Evolutionary conservation across 2,113 vertebrate genomes (phyloP).

Genomic region (Cyphomyrus discorhynchus): DNA sequence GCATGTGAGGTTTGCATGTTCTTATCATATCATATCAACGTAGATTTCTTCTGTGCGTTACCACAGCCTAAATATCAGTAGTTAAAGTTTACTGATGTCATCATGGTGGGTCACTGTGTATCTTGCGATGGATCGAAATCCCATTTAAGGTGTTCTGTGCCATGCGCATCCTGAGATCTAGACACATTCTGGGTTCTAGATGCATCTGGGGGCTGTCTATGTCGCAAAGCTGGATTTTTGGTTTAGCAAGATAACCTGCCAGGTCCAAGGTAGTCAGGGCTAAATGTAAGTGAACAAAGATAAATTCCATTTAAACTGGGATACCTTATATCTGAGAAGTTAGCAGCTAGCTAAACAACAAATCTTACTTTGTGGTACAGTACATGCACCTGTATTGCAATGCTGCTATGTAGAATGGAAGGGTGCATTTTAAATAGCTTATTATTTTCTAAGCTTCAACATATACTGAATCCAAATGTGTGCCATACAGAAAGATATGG

Average conservation of each 20-base stretch:
- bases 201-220: background rate
- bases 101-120: background rate
- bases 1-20: background rate
- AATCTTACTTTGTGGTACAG: background rate
- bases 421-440: background rate
- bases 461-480: background rate
- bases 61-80: background rate
- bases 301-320: background rate
- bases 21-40: background rate
- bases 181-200: background rate
- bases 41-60: background rate
- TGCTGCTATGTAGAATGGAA: background rate
- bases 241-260: background rate
- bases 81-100: background rate
- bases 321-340: background rate
- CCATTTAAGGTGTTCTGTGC: background rate
- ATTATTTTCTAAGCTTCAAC: background rate
- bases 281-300: background rate
- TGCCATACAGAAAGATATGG: background rate
- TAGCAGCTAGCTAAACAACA: background rate
- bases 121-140: background rate
- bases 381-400: background rate
- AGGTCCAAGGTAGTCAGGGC: background rate
- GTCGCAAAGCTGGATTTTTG: background rate
- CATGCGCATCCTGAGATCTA: background rate